Evolutionary conservation across 35 echinoderm and acorn worm species (phyloP).

Genomic region (Apostichopus californicus): DNA sequence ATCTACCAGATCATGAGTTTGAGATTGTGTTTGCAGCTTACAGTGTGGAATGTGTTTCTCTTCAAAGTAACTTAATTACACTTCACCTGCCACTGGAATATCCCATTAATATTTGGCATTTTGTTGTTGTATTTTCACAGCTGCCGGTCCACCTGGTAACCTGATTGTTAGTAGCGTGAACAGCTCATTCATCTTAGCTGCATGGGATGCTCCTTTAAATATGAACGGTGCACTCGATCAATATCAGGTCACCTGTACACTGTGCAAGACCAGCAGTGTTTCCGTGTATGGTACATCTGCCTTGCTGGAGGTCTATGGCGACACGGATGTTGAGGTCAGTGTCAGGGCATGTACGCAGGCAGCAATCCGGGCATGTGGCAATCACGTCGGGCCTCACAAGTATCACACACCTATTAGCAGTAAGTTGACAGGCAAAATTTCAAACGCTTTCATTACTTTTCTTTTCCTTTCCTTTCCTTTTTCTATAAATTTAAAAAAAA

Average conservation of each 20-base stretch:
- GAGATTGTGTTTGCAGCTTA: too few species aligned
- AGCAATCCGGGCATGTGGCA: neutral
- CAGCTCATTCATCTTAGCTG: neutral
- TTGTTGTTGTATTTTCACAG: neutral
- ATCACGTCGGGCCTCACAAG: too few species aligned
- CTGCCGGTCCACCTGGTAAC: slow-evolving; percentile 2
- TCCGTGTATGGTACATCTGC: neutral
- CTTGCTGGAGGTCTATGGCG: neutral
- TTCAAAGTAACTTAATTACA: too few species aligned
- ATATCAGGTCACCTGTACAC: neutral
- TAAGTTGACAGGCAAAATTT: neutral
- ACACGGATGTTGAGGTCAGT: neutral
- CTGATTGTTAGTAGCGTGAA: neutral
- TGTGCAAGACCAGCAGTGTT: neutral
- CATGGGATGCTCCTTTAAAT: neutral
- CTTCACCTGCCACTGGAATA: too few species aligned
- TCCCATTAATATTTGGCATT: too few species aligned
- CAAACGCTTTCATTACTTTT: too few species aligned
- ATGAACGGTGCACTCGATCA: neutral
- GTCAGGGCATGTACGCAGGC: neutral
- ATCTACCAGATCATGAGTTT: too few species aligned
- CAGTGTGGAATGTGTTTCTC: too few species aligned
- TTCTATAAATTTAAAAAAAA: too few species aligned
- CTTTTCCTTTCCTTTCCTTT: too few species aligned
- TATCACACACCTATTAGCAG: neutral